Evolutionary conservation across 2,113 vertebrate genomes (phyloP).

Genomic region (Gymnarchus niloticus): DNA sequence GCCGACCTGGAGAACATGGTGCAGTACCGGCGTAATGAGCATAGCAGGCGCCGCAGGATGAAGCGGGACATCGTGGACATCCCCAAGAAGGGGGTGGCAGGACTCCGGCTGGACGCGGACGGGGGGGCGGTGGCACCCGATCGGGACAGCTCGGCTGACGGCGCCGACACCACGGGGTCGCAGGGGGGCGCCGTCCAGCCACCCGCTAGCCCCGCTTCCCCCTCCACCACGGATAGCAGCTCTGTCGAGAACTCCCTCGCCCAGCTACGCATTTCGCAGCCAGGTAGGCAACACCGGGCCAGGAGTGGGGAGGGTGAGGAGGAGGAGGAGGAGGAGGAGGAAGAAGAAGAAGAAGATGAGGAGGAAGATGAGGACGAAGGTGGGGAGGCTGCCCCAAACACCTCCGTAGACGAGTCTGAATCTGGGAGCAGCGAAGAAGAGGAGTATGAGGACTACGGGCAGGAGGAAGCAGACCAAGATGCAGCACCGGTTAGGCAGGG

Average conservation of each 20-base stretch:
- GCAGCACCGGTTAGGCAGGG: constrained; percentile 61
- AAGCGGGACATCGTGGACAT: constrained; percentile 90
- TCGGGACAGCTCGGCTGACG: constrained; percentile 79
- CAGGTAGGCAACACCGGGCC: constrained; percentile 67
- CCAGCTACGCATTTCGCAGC: constrained; percentile 75
- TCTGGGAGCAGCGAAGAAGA: constrained; percentile 75
- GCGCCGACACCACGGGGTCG: constrained; percentile 65
- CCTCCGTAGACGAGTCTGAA: constrained; percentile 73
- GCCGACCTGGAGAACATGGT: constrained; percentile 96
- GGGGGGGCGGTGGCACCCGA: constrained; percentile 42
- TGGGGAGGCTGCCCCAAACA: constrained; percentile 58
- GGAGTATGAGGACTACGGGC: constrained; percentile 50
- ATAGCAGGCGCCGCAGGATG: constrained; percentile 86
- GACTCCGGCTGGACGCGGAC: constrained; percentile 86
- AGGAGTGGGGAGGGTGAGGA: constrained; percentile 73
- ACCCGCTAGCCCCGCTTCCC: constrained; percentile 39
- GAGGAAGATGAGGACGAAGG: constrained; percentile 54
- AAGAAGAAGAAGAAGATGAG: constrained; percentile 46
- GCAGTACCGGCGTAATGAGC: constrained; percentile 92
- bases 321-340: constrained; percentile 32
- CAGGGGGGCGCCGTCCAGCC: constrained; percentile 44
- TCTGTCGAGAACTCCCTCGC: constrained; percentile 78
- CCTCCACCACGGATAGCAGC: constrained; percentile 63
- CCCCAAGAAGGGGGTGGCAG: constrained; percentile 95
- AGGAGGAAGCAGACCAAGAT: not conserved